Evolutionary conservation across 1,140 invertebrate species (phyloP).

Genomic region (Galleria mellonella): DNA sequence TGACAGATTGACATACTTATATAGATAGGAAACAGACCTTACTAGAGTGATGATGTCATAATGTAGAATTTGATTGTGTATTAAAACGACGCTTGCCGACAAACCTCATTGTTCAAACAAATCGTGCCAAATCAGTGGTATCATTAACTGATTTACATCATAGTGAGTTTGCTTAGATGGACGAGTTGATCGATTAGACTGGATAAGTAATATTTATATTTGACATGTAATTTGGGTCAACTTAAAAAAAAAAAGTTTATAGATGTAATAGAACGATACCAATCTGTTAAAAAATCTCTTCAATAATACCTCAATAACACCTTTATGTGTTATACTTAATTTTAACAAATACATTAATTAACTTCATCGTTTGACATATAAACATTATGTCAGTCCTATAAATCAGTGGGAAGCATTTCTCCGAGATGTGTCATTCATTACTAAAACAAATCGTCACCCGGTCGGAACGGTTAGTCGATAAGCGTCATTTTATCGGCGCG

Average conservation of each 20-base stretch:
- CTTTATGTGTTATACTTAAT: neutral
- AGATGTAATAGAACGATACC: too few species aligned
- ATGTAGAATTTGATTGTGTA: neutral
- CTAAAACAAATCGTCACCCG: neutral
- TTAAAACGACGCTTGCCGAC: slow-evolving; percentile 22
- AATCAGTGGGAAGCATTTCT: too few species aligned
- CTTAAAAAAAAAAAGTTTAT: too few species aligned
- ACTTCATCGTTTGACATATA: neutral
- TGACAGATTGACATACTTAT: slow-evolving; percentile 10
- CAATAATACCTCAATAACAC: too few species aligned
- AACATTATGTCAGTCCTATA: too few species aligned
- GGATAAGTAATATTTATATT: too few species aligned
- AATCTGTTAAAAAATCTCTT: too few species aligned
- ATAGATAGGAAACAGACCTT: slow-evolving; percentile 12
- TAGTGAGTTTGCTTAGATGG: too few species aligned
- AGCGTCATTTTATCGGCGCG: slow-evolving; percentile 33
- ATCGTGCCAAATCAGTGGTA: neutral
- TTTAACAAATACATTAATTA: neutral
- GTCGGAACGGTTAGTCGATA: neutral
- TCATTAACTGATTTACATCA: too few species aligned
- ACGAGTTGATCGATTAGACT: too few species aligned
- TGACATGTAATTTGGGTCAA: too few species aligned
- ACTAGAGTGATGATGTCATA: slow-evolving; percentile 8
- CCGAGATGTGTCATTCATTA: too few species aligned
- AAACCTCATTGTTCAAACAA: slow-evolving; percentile 9